Base-by-base conservation (phyloP, 1,140 invertebrate genomes). In the Marisa cornuarietis region DNA sequence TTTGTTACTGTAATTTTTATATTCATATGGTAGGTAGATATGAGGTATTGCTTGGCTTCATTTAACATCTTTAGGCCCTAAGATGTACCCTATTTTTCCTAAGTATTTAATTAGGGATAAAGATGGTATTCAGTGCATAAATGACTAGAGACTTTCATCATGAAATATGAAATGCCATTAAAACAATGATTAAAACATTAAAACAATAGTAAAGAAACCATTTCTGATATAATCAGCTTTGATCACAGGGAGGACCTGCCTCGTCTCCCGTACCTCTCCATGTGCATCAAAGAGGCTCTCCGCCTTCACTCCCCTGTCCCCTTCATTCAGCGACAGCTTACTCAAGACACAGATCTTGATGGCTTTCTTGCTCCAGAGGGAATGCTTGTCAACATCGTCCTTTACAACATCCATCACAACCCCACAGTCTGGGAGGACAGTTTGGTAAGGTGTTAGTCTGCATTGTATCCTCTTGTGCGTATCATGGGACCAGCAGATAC, bases 241-340 rank as follows among this genome's bases (percentile, higher is more conserved):
- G 13, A 22, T 62, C 11, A 7, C 31, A 85, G 86, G 85, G 86
- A 87, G 16, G 87, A 88, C 76, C 72, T 88, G 26, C 49, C 80
- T 7, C 84, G 89, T 52, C 77, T 91, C 58, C 84, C 86, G 18
- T 92, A 91, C 79, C 78, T 91, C 79, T 90, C 91, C 42, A 83
- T 85, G 63, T 89, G 90, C 52, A 82, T 92, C 20, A 90, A 90
- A 77, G 92, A 92, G 81, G 71, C 87, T 4, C 78, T 91, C 68
- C 82, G 91, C 54, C 79, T 92, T 42, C 89, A 88, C 82, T 81
- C 89, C 14, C 88, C 90, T 7, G 86, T 91, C 7, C 95, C 95
- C 2, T 90, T 94, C 31, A 95, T 96, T 83, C 94, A 94, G 10
- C 91, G 95, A 83, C 90, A 94, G 79, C 69, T 82, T 9, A 79